Evolutionary conservation across 2,113 vertebrate genomes (phyloP).

Genomic region (Poicephalus meyeri): DNA sequence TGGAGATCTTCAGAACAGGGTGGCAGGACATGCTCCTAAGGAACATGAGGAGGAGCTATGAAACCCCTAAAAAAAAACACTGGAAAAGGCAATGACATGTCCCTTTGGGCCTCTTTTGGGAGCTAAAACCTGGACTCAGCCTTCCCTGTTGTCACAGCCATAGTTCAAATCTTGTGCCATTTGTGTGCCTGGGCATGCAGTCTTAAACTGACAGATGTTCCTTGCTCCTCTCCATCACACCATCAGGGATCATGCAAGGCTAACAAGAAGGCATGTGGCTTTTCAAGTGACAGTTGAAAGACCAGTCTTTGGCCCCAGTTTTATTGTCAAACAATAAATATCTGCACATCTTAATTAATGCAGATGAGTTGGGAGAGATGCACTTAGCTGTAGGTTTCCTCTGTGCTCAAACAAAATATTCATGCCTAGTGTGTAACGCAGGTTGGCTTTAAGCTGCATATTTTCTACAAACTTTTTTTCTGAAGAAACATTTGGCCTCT

Average conservation of each 20-base stretch:
- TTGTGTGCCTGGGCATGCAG: background rate
- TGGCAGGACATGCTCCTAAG: background rate
- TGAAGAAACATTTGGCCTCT: conserved; percentile 1
- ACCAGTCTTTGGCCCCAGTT: background rate
- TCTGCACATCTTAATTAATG: background rate
- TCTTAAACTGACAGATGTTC: background rate
- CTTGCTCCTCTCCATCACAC: background rate
- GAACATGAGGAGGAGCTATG: background rate
- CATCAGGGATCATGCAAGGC: background rate
- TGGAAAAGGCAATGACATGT: background rate
- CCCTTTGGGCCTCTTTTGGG: background rate
- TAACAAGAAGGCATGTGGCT: background rate
- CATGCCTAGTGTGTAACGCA: background rate
- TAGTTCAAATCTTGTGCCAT: background rate
- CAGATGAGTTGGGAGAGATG: background rate
- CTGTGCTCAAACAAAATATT: background rate
- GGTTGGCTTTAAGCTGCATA: background rate
- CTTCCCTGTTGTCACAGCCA: background rate
- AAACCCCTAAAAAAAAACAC: background rate
- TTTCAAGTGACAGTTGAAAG: background rate
- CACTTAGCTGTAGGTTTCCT: background rate
- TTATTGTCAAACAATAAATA: background rate
- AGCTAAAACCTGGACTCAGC: background rate
- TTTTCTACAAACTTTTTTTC: background rate
- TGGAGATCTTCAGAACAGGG: background rate